Conservation (phyloP, 1,140 invertebrate genomes). For the Bombus haemorrhoidalis region DNA sequence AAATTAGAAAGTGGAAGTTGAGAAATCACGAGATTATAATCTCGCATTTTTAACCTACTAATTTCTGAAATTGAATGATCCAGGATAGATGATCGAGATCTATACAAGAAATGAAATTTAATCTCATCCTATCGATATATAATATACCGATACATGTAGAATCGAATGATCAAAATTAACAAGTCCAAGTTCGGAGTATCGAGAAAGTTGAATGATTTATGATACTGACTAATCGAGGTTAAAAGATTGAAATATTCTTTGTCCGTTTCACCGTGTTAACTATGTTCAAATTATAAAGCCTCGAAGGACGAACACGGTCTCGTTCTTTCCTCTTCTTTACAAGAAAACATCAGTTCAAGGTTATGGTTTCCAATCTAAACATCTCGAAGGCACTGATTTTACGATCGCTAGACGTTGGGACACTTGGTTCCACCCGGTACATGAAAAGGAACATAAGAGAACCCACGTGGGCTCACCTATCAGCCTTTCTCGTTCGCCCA, state of each 20-base stretch:
- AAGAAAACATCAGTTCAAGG: not conserved
- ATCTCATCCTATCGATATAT: no score
- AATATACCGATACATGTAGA: no score
- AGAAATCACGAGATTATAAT: not conserved
- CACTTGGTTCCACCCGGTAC: slow-evolving; percentile 56
- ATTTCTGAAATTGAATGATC: not conserved
- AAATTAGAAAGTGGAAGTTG: not conserved
- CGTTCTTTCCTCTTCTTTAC: not conserved
- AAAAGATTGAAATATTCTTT: not conserved
- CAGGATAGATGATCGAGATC: no score
- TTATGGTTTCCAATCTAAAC: not conserved
- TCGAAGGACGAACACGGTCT: no score
- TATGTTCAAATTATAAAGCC: not conserved
- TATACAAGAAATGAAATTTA: no score
- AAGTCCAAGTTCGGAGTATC: not conserved
- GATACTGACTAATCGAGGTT: not conserved
- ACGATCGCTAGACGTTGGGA: not conserved
- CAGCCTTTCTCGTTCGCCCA: slow-evolving; percentile 66
- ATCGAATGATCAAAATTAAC: not conserved
- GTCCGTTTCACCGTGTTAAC: no score
- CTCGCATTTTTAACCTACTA: not conserved
- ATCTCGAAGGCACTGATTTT: not conserved
- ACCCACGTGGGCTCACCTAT: slow-evolving; percentile 63
- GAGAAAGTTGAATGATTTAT: not conserved
- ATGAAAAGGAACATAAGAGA: slow-evolving; percentile 50